phyloP scores from a whole-genome alignment of 1,140 invertebrate genomes.

The Drosophila seguyi region DNA sequence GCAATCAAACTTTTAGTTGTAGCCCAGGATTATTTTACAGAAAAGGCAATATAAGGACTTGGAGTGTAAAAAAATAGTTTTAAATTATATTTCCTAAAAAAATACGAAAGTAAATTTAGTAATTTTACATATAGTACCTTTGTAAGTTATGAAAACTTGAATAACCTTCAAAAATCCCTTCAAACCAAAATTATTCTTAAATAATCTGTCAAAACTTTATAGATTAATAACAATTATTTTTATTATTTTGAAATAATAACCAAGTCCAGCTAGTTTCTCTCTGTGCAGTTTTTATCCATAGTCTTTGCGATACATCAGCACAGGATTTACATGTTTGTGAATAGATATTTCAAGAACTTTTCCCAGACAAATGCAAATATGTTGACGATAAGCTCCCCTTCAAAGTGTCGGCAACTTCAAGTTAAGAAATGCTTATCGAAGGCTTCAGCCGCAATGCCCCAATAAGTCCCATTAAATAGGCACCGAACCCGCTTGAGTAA shows the following conservation, averaged over 20 bases:
- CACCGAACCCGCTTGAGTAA: conserved; percentile 30
- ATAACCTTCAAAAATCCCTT: too few relatives aligned
- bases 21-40: neutral
- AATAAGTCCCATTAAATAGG: conserved; percentile 51
- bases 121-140: neutral
- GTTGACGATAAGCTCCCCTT: conserved; percentile 7
- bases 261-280: neutral
- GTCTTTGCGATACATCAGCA: conserved; percentile 3
- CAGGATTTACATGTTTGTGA: conserved; percentile 12
- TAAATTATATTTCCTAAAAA: too few relatives aligned
- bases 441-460: conserved; percentile 34
- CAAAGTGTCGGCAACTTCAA: conserved; percentile 48
- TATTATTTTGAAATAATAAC: neutral
- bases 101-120: neutral
- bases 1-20: conserved; percentile 24
- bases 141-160: too few relatives aligned
- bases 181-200: neutral
- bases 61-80: neutral
- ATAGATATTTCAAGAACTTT: conserved; percentile 4
- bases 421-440: conserved; percentile 29
- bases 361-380: conserved; percentile 15
- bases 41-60: neutral
- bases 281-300: neutral
- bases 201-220: neutral
- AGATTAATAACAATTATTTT: too few relatives aligned